Percentiles rank a stretch among this genome's conserved stretches.
Evolutionary conservation across 1,140 invertebrate species (phyloP).

Genomic region (Scaptomyza montana): DNA sequence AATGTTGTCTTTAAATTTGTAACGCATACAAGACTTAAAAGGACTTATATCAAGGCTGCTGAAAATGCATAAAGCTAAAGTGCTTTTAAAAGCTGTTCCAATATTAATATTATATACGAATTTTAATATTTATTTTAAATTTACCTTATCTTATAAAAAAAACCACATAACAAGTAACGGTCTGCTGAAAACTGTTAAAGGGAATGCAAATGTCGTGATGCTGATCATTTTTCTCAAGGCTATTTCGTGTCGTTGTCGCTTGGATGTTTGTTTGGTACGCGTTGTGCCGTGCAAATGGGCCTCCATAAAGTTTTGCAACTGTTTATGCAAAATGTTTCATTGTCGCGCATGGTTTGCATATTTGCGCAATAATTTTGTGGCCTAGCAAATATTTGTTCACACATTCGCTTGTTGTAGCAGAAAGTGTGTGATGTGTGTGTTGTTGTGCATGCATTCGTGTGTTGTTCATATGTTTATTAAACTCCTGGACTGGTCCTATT

Average conservation of each 20-base stretch:
- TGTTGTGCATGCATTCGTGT: constrained; percentile 31
- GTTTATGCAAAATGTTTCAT: constrained; percentile 59
- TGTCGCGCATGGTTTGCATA: constrained; percentile 69
- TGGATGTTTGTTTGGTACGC: constrained; percentile 16
- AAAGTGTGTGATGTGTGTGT: constrained; percentile 16
- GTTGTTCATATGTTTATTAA: constrained; percentile 61
- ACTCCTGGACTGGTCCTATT: constrained; percentile 55
- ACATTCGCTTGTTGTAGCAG: constrained; percentile 47
- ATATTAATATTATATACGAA: too few species aligned
- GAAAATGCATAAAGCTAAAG: too few species aligned
- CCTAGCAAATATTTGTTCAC: constrained; percentile 75
- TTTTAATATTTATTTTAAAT: neutral
- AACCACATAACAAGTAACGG: neutral
- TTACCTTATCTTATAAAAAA: neutral
- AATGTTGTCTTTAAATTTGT: neutral
- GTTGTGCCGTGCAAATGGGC: constrained; percentile 40
- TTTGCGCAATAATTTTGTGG: constrained; percentile 78
- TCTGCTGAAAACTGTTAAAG: neutral
- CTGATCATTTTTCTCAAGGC: too few species aligned
- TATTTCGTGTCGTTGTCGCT: neutral
- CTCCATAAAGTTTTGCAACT: constrained; percentile 33
- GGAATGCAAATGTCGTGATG: constrained; percentile 5
- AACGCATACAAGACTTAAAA: neutral
- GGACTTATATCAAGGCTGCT: neutral
- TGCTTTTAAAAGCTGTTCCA: too few species aligned